Evolutionary conservation across 1,140 invertebrate genomes (phyloP).

Genomic region (Notospermus geniculatus): DNA sequence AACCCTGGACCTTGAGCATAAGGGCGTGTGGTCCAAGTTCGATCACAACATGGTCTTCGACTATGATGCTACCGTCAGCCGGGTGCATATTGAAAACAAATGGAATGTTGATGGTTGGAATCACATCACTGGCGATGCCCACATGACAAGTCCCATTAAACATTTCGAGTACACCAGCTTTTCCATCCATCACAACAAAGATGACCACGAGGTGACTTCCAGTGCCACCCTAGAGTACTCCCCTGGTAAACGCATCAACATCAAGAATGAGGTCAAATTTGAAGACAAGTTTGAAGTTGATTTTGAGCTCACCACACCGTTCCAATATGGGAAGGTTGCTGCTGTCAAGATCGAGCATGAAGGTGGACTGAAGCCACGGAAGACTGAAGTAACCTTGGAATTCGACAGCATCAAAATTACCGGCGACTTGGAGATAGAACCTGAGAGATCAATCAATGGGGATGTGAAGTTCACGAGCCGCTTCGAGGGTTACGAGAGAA

Average conservation of each 20-base stretch:
- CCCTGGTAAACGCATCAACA: slow-evolving; percentile 5
- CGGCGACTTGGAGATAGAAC: too few relatives aligned
- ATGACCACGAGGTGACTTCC: background rate
- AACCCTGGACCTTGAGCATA: background rate
- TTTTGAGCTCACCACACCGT: background rate
- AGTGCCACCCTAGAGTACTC: slow-evolving; percentile 11
- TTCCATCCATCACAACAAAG: slow-evolving; percentile 9
- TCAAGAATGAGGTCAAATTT: slow-evolving; percentile 12
- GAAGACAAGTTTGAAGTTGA: background rate
- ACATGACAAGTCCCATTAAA: slow-evolving; percentile 1
- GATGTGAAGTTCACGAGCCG: too few relatives aligned
- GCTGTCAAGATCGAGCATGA: slow-evolving; percentile 7
- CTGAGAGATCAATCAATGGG: too few relatives aligned
- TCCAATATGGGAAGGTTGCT: background rate
- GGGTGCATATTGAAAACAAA: slow-evolving; percentile 4
- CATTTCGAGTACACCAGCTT: background rate
- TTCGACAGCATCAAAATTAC: background rate
- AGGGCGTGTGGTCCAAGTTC: background rate
- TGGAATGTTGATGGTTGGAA: background rate
- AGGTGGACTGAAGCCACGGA: background rate
- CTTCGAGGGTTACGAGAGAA: too few relatives aligned
- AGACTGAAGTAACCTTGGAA: background rate
- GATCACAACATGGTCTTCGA: slow-evolving; percentile 1
- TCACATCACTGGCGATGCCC: background rate
- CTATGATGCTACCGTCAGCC: background rate